Percentiles rank a stretch among this genome's conserved stretches.
Conservation (phyloP, 2,797 vertebrate species). For the Tokudaia tokunoshimensis region DNA sequence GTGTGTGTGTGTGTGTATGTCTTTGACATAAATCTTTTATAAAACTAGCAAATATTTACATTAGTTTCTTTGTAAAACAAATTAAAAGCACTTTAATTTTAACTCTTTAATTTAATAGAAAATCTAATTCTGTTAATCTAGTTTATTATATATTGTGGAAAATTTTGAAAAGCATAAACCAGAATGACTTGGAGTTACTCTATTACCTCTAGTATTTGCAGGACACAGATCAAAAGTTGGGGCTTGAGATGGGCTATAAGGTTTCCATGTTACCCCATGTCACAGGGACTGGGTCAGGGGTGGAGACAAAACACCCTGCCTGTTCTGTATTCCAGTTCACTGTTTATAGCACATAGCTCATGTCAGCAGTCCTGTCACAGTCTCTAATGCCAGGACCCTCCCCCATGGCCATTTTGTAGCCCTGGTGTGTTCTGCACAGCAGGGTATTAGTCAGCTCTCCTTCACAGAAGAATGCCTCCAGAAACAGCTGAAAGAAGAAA, state of each 20-base stretch:
- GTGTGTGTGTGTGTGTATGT: not conserved
- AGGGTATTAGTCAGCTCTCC: not conserved
- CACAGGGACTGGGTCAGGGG: fast-evolving
- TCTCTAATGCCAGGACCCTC: too few species aligned
- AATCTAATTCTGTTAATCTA: not conserved
- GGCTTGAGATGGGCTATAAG: not conserved
- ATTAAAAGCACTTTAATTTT: not conserved
- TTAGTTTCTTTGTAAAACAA: not conserved
- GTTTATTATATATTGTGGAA: not conserved
- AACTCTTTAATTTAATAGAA: not conserved
- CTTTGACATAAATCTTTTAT: not conserved
- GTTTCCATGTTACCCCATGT: not conserved
- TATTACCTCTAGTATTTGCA: not conserved
- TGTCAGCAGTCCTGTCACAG: not conserved
- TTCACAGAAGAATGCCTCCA: not conserved
- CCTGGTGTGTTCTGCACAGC: too few species aligned
- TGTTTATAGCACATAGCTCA: not conserved
- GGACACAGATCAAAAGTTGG: too few species aligned
- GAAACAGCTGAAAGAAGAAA: not conserved
- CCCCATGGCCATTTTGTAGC: too few species aligned
- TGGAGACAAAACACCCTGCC: fast-evolving
- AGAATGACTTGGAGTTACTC: fast-evolving
- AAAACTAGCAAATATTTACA: not conserved
- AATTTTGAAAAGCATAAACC: not conserved
- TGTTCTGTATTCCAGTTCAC: not conserved